Evolutionary conservation across 2,113 vertebrate genomes (phyloP).

Genomic region (Entelurus aequoreus): DNA sequence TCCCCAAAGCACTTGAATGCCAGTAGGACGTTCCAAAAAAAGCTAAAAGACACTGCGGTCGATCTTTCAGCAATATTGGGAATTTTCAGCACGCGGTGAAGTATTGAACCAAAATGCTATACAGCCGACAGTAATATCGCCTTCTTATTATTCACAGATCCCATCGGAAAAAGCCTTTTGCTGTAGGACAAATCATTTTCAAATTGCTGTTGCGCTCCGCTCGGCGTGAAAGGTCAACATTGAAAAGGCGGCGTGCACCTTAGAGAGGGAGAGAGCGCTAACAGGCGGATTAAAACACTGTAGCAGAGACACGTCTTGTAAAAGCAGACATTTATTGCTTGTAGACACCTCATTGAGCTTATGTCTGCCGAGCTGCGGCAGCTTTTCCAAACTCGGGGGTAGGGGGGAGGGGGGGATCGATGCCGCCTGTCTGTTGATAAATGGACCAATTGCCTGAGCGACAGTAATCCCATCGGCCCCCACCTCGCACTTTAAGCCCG

Average conservation of each 20-base stretch:
- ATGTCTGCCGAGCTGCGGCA: conserved; percentile 45
- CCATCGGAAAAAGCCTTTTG: not conserved
- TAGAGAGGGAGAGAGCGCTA: conserved; percentile 2
- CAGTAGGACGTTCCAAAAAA: no score
- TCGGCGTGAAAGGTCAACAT: not conserved
- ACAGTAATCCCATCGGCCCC: conserved; percentile 64
- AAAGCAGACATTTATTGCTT: conserved; percentile 65
- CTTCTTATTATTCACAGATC: no score
- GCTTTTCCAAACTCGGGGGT: conserved; percentile 48
- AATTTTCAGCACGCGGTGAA: no score
- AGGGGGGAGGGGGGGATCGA: conserved; percentile 58
- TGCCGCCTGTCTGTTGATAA: conserved; percentile 68
- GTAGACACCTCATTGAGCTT: conserved; percentile 62
- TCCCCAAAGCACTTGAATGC: no score
- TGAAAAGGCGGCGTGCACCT: not conserved
- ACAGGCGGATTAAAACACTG: conserved; percentile 54
- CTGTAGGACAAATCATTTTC: not conserved
- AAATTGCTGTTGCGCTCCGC: not conserved
- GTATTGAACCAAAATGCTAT: no score
- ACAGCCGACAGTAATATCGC: no score
- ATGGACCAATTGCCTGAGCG: conserved; percentile 66
- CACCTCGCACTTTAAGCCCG: conserved; percentile 47
- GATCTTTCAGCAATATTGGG: no score
- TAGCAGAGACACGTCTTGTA: conserved; percentile 47
- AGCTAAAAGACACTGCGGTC: no score